These are phyloP conservation scores for Aramus guarauna DNA, from an alignment of 2,113 vertebrate species.

Conservation along the genomic window DNA sequence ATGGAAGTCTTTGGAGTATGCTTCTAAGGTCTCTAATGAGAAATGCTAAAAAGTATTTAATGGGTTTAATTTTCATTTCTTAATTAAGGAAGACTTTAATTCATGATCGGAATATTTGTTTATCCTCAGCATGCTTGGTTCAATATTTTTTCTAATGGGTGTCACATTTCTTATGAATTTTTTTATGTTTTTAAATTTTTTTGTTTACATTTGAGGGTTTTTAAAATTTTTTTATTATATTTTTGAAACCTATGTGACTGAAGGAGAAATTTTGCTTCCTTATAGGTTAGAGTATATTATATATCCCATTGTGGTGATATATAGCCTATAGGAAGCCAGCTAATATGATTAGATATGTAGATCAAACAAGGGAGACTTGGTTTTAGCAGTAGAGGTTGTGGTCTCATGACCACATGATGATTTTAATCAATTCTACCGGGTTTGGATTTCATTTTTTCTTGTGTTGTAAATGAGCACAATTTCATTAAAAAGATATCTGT, in stretches of 20 bases:
- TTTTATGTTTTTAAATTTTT: not conserved
- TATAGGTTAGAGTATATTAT: not conserved
- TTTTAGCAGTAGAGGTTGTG: not conserved
- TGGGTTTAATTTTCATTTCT: not conserved
- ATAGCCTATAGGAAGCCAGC: not conserved
- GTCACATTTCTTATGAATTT: not conserved
- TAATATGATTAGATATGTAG: not conserved
- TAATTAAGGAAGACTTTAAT: not conserved
- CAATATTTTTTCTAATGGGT: not conserved
- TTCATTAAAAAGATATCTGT: not conserved
- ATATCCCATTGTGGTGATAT: not conserved
- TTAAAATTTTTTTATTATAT: not conserved
- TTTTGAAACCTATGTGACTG: not conserved
- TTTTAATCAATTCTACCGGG: not conserved
- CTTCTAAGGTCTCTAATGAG: not conserved
- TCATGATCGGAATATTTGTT: not conserved
- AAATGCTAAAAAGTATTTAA: not conserved
- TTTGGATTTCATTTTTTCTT: not conserved
- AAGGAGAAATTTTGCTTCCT: not conserved
- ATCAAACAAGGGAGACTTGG: not conserved
- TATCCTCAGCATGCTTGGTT: not conserved
- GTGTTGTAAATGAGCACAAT: not conserved
- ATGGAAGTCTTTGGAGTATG: not conserved
- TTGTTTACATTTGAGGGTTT: not conserved
- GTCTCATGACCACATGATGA: not conserved